These are phyloP conservation scores for Frankliniella intonsa DNA, from an alignment of 2,888 invertebrate species.

Conservation along the genomic window DNA sequence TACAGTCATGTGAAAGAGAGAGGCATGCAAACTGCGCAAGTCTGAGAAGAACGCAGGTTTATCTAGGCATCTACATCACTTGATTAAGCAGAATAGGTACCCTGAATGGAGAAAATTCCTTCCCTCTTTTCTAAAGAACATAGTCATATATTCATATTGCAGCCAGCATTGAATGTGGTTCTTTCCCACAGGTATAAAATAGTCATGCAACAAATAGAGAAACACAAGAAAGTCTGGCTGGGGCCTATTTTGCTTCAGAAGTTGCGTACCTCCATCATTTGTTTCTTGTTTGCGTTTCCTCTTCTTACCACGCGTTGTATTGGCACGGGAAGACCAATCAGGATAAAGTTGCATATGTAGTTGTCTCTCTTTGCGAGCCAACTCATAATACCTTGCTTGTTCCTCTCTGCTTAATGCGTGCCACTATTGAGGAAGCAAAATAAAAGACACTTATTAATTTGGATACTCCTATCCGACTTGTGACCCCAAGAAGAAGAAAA, in stretches of 20 bases:
- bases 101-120: constrained; percentile 32
- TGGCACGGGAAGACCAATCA: constrained; percentile 98
- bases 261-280: constrained; percentile 81
- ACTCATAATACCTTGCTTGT: constrained; percentile 99
- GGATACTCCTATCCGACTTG: constrained; percentile 3
- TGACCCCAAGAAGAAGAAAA: constrained; percentile 18
- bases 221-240: constrained; percentile 29
- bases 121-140: constrained; percentile 30
- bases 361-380: constrained; percentile 97
- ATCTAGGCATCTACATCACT: constrained; percentile 13
- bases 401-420: constrained; percentile 99
- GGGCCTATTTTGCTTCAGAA: constrained; percentile 28
- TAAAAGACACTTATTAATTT: constrained; percentile 25
- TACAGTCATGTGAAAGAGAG: constrained; percentile 28
- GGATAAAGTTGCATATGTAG: constrained; percentile 99
- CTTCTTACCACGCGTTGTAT: constrained; percentile 99
- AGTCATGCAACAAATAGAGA: constrained; percentile 34
- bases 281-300: constrained; percentile 99
- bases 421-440: constrained; percentile 66
- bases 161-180: not conserved
- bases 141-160: not conserved
- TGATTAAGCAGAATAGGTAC: constrained; percentile 37
- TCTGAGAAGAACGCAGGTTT: constrained; percentile 25
- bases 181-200: constrained; percentile 23
- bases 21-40: constrained; percentile 27